These are phyloP conservation scores for Littorina saxatilis DNA, from an alignment of 1,140 invertebrate genomes.

Conservation along the genomic window DNA sequence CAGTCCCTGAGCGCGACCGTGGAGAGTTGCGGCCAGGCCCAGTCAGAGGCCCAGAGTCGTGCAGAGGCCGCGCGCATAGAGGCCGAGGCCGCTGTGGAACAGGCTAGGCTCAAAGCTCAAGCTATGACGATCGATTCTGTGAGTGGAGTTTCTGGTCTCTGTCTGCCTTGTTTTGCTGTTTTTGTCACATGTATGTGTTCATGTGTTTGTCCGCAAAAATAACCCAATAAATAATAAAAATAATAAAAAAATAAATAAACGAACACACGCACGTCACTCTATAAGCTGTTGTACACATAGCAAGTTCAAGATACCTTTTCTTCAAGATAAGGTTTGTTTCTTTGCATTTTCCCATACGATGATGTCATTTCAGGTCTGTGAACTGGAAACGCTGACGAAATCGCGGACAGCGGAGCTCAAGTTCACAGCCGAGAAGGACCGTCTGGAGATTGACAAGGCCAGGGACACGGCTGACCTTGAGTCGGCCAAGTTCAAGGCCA, in stretches of 20 bases:
- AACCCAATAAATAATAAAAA: no score
- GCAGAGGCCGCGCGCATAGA: slow-evolving; percentile 78
- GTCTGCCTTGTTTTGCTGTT: no score
- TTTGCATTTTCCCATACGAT: no score
- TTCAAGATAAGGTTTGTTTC: no score
- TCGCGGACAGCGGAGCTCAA: slow-evolving; percentile 77
- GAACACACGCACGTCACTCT: no score
- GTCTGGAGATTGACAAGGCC: slow-evolving; percentile 75
- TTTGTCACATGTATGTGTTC: no score
- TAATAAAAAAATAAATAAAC: no score
- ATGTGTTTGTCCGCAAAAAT: no score
- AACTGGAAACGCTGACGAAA: slow-evolving; percentile 75
- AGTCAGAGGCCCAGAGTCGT: slow-evolving; percentile 77
- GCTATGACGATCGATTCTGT: slow-evolving; percentile 78
- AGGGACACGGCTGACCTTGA: slow-evolving; percentile 75
- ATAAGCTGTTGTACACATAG: no score
- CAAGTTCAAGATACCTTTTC: no score
- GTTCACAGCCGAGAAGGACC: slow-evolving; percentile 75
- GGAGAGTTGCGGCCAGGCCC: slow-evolving; percentile 77
- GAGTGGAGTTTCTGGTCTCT: no score
- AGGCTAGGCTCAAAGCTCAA: slow-evolving; percentile 77
- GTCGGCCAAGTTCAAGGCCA: slow-evolving; percentile 75
- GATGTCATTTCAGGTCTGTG: no score
- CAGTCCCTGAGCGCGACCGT: slow-evolving; percentile 75
- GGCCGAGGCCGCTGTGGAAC: slow-evolving; percentile 78